Conservation (phyloP, 2,113 vertebrate genomes). For the Amphiprion ocellaris region DNA sequence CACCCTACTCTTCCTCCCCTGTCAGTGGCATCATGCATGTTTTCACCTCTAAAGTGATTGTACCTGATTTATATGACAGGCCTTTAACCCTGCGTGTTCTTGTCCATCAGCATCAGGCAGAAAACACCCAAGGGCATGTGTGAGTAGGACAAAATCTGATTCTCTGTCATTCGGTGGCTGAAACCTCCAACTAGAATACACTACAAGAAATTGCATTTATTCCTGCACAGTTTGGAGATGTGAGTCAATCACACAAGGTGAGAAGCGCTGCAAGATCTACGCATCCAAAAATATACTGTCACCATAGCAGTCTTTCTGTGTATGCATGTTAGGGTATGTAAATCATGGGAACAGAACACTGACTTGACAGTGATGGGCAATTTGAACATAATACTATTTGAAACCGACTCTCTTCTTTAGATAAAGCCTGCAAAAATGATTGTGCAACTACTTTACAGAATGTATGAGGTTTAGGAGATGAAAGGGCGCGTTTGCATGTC, state of each 20-base stretch:
- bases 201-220: slow-evolving; percentile 78
- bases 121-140: slow-evolving; percentile 82
- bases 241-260: slow-evolving; percentile 61
- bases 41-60: slow-evolving; percentile 83
- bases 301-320: not conserved
- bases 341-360: not conserved
- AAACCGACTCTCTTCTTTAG: not conserved
- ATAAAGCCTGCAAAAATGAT: not conserved
- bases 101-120: slow-evolving; percentile 80
- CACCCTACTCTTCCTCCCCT: slow-evolving; percentile 44
- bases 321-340: not conserved
- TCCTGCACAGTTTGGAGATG: slow-evolving; percentile 54
- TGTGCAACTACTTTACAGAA: slow-evolving; percentile 4
- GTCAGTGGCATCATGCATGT: slow-evolving; percentile 77
- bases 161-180: slow-evolving; percentile 76
- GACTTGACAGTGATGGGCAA: not conserved
- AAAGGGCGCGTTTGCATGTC: not conserved
- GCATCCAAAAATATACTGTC: slow-evolving; percentile 37
- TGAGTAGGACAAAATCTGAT: slow-evolving; percentile 76
- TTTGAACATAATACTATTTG: not conserved
- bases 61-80: slow-evolving; percentile 83
- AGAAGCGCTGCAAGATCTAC: slow-evolving; percentile 23
- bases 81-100: slow-evolving; percentile 82
- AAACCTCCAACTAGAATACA: slow-evolving; percentile 74
- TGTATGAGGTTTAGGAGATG: not conserved